Conservation (phyloP, 2,797 vertebrate genomes). For the Spinus pinus region DNA sequence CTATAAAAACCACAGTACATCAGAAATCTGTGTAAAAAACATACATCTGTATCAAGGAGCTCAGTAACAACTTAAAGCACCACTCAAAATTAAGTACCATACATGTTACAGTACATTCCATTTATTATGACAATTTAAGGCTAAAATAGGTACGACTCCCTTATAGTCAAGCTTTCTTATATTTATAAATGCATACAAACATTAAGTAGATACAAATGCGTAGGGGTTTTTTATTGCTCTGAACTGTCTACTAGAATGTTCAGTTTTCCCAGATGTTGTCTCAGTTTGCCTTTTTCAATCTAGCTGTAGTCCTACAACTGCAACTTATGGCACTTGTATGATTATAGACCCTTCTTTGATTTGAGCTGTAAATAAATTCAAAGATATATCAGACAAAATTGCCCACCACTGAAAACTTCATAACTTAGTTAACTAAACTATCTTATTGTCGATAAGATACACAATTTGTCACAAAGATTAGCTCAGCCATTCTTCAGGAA, state of each 20-base stretch:
- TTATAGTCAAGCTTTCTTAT: conserved; percentile 53
- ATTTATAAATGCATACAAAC: conserved; percentile 61
- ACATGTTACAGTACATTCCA: conserved; percentile 65
- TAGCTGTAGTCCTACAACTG: conserved; percentile 23
- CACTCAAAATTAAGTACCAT: conserved; percentile 62
- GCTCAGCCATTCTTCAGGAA: conserved; percentile 41
- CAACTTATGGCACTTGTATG: not conserved
- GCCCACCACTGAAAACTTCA: not conserved
- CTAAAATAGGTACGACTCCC: conserved; percentile 54
- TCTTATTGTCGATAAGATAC: not conserved
- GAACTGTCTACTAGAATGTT: conserved; percentile 15
- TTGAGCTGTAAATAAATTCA: conserved; percentile 48
- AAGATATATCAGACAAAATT: conserved; percentile 5
- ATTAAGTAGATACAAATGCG: conserved; percentile 33
- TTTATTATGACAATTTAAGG: conserved; percentile 64
- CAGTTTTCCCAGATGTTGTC: not conserved
- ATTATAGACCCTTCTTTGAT: conserved; percentile 38
- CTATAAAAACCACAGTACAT: conserved; percentile 51
- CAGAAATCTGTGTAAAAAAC: conserved; percentile 51
- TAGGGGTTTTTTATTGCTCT: conserved; percentile 51
- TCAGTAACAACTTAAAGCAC: conserved; percentile 55
- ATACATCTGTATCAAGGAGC: not conserved
- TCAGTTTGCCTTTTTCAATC: conserved; percentile 40
- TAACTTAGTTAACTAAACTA: conserved; percentile 34
- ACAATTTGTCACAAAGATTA: conserved; percentile 23